Conservation (phyloP, 2,113 vertebrate species). For the Myrmophylax atrothorax region DNA sequence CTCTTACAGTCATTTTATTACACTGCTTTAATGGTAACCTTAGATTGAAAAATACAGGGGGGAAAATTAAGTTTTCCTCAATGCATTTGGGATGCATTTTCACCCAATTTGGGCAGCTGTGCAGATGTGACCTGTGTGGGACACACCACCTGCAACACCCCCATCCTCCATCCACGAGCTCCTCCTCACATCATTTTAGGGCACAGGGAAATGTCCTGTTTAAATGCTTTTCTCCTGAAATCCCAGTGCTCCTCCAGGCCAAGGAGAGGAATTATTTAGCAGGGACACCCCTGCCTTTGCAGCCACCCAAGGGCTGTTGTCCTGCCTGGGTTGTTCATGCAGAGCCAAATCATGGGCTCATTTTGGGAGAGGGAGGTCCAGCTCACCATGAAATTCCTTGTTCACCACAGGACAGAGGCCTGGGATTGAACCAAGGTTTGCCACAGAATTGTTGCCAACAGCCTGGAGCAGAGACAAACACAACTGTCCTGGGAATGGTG, state of each 20-base stretch:
- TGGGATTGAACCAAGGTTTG: neutral
- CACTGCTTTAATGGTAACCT: rapidly evolving
- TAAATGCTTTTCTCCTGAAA: neutral
- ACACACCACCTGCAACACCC: rapidly evolving
- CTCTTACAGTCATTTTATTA: neutral
- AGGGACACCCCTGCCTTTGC: neutral
- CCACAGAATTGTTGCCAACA: neutral
- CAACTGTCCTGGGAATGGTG: neutral
- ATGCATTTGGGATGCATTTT: neutral
- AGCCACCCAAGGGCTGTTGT: neutral
- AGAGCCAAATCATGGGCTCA: neutral
- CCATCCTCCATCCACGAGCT: neutral
- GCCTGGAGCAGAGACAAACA: neutral
- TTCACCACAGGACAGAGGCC: neutral
- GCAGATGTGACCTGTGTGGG: rapidly evolving
- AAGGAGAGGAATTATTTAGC: neutral
- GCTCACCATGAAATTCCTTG: neutral
- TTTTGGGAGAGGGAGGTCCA: neutral
- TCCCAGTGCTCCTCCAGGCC: too few species aligned
- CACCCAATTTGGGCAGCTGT: neutral
- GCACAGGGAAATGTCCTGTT: rapidly evolving
- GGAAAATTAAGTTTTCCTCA: neutral
- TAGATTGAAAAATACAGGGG: neutral
- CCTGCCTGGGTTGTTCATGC: too few species aligned
- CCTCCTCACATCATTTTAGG: neutral